Base-by-base conservation (phyloP, 2,797 vertebrate species). In the Tadarida brasiliensis region DNA sequence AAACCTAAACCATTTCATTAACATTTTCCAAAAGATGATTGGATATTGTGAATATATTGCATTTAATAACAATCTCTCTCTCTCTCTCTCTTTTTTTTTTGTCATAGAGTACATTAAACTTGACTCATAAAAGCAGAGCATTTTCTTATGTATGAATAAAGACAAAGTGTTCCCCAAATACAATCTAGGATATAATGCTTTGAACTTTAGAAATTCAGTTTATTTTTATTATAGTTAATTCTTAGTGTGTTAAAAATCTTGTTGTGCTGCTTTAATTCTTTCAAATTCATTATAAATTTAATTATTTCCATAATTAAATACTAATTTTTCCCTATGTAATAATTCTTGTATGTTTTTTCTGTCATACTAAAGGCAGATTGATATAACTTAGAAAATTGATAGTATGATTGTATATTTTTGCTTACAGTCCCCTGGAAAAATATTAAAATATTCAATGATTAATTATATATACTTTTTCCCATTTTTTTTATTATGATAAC, bases 181-280 rank as follows among this genome's bases (percentile, higher is more conserved):
- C 14, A 30, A 35, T 68, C 71, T 91, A 84, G 49, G n/a, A 78
- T 71, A 83, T 65, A 73, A 85, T 80, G 22, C 22, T 85, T 17
- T 96, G 80, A 92, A 56, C 35, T 78, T 91, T 26, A 84, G 92
- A 84, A 85, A 82, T 92, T 85, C 56, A 89, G 65, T 85, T 89
- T 76, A 76, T 83, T 92, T 82, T 87, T 30, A 70, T 56, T 87
- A 65, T 22, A 39, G 57, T 78, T 89, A 61, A 84, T 91, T 94
- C 28, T 59, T 90, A 26, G 76, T 30, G 11, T 90, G 81, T 76
- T 93, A 57, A 90, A 73, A 90, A 26, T 65, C 44, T 56, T 93
- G 28, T 71, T 92, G 14, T 76, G 63, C 54, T 87, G 1, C 83
- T 83, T 91, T 70, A 94, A 74, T 77, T 92, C n/a, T 68, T 16